phyloP scores from a whole-genome alignment of 2,888 invertebrate genomes.

The Mesorhabditis sp. region DNA sequence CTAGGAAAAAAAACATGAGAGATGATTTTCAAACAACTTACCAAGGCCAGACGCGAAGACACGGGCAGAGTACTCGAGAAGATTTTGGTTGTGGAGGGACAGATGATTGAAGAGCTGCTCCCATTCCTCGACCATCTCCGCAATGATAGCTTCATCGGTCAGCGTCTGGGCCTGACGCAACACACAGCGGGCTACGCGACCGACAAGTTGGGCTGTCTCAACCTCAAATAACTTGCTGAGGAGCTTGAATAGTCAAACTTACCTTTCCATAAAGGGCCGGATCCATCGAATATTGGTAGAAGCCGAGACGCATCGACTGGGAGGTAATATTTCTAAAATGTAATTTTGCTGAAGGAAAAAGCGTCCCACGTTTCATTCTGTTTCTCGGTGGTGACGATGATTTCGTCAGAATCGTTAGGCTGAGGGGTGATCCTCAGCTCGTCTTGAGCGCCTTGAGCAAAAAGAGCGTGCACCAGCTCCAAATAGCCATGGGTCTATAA shows the following conservation, averaged over 20 bases:
- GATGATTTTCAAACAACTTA: conserved; percentile 12
- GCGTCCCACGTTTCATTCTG: neutral
- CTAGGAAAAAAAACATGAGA: conserved; percentile 10
- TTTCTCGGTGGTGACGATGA: neutral
- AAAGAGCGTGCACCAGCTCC: neutral
- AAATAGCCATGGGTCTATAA: neutral
- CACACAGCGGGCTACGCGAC: neutral
- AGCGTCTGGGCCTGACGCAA: neutral
- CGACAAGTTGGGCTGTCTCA: neutral
- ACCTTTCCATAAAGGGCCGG: conserved; percentile 22
- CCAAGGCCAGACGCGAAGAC: conserved; percentile 35
- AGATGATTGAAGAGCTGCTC: conserved; percentile 24
- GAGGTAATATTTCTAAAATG: neutral
- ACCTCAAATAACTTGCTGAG: neutral
- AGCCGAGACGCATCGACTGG: conserved; percentile 12
- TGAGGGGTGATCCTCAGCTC: neutral
- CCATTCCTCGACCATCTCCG: conserved; percentile 26
- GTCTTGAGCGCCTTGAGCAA: neutral
- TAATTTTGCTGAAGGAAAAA: neutral
- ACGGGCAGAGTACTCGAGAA: conserved; percentile 31
- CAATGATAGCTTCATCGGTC: neutral
- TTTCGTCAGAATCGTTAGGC: neutral
- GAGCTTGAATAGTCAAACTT: neutral
- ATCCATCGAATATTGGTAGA: conserved; percentile 19
- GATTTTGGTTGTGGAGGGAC: conserved; percentile 26